A percentile compares a stretch with the other conserved stretches of the same genome.
phyloP scores from a whole-genome alignment of 1,140 invertebrate species.

The Sinella curviseta region DNA sequence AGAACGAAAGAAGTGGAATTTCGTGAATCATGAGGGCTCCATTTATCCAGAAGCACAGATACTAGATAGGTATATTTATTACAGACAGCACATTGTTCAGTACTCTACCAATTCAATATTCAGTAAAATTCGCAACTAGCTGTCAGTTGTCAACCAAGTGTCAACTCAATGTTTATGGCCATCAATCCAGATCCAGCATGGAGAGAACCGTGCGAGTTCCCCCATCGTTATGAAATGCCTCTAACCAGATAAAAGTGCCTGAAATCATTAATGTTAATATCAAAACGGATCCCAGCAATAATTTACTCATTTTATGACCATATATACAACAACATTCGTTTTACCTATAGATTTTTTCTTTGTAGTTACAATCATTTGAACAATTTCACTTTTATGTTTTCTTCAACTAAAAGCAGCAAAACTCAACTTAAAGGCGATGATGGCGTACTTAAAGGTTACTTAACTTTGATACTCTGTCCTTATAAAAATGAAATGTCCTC shows the following conservation, averaged over 20 bases:
- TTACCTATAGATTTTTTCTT: neutral
- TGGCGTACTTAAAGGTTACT: too few relatives aligned
- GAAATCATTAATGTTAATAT: too few relatives aligned
- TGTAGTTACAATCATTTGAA: neutral
- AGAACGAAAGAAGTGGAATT: too few relatives aligned
- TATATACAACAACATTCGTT: too few relatives aligned
- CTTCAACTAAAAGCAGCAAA: neutral
- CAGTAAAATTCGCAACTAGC: neutral
- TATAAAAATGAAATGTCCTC: too few relatives aligned
- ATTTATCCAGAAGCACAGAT: neutral
- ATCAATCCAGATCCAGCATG: neutral
- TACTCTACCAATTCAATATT: neutral
- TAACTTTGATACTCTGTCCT: too few relatives aligned
- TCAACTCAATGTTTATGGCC: neutral
- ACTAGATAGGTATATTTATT: neutral
- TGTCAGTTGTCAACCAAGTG: neutral
- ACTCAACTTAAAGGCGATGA: too few relatives aligned
- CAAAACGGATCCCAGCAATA: neutral
- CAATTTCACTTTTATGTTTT: neutral
- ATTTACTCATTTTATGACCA: neutral
- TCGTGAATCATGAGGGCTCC: too few relatives aligned
- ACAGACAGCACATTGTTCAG: neutral
- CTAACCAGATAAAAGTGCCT: too few relatives aligned
- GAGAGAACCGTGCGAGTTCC: neutral
- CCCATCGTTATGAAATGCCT: too few relatives aligned